Percentiles rank a stretch among this genome's conserved stretches.
Conservation (phyloP, 2,888 invertebrate genomes). For the Alcis repandata region DNA sequence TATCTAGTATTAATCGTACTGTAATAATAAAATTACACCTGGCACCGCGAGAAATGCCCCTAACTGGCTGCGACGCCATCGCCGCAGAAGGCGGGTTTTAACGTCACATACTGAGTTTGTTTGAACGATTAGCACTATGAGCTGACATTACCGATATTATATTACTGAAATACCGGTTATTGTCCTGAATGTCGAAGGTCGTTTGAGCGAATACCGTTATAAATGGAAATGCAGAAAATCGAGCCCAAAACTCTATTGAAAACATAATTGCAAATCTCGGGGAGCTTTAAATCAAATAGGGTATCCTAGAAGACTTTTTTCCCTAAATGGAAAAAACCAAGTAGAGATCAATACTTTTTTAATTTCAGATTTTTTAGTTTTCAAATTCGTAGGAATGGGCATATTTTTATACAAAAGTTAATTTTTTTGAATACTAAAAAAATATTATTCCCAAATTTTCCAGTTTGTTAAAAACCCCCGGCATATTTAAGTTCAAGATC, state of each 20-base stretch:
- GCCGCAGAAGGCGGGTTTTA: slow-evolving; percentile 47
- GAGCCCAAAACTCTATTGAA: not conserved
- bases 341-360: no score
- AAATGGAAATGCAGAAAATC: not conserved
- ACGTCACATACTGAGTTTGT: slow-evolving; percentile 58
- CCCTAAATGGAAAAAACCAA: not conserved
- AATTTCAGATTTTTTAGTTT: no score
- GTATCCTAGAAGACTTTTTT: no score
- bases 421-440: no score
- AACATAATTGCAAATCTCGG: not conserved
- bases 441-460: no score
- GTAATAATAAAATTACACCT: slow-evolving; percentile 18
- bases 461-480: no score
- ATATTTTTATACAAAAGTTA: no score
- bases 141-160: slow-evolving; percentile 40
- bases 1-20: not conserved
- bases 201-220: slow-evolving; percentile 11
- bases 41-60: slow-evolving; percentile 43
- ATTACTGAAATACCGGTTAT: slow-evolving; percentile 41
- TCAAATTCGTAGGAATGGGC: no score
- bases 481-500: not conserved
- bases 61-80: slow-evolving; percentile 55
- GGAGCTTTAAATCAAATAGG: no score
- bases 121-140: slow-evolving; percentile 62
- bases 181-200: slow-evolving; percentile 9